phyloP scores from a whole-genome alignment of 1,140 invertebrate species.

The Linepithema humile region DNA sequence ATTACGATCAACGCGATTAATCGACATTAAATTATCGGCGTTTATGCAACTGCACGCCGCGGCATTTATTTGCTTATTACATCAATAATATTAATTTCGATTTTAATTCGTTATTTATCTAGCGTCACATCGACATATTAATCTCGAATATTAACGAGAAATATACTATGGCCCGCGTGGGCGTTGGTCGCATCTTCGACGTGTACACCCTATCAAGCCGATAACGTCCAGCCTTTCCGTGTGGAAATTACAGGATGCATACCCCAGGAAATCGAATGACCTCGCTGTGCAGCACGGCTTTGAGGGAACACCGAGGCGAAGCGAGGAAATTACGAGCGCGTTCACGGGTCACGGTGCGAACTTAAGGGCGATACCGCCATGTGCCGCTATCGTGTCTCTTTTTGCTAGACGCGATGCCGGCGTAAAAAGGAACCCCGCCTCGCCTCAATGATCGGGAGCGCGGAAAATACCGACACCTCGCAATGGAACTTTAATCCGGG shows the following conservation, averaged over 20 bases:
- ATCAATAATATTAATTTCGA: conserved; percentile 44
- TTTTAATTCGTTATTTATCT: conserved; percentile 53
- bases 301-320: conserved; percentile 20
- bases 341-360: conserved; percentile 50
- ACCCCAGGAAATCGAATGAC: conserved; percentile 56
- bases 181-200: conserved; percentile 46
- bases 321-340: conserved; percentile 51
- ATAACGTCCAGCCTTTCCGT: conserved; percentile 51
- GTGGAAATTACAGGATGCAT: conserved; percentile 56
- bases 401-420: conserved; percentile 5
- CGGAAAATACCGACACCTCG: background rate
- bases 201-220: conserved; percentile 34
- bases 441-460: background rate
- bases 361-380: conserved; percentile 38
- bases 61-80: conserved; percentile 47
- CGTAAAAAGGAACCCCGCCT: conserved; percentile 20
- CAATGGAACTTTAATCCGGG: conserved; percentile 16
- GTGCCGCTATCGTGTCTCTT: background rate
- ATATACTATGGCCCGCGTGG: background rate
- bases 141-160: conserved; percentile 47
- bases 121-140: conserved; percentile 9
- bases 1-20: conserved; percentile 51
- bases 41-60: conserved; percentile 29
- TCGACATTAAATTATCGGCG: conserved; percentile 52
- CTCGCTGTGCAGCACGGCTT: conserved; percentile 34